Conservation (phyloP, 2,113 vertebrate genomes). For the Polyodon spathula region DNA sequence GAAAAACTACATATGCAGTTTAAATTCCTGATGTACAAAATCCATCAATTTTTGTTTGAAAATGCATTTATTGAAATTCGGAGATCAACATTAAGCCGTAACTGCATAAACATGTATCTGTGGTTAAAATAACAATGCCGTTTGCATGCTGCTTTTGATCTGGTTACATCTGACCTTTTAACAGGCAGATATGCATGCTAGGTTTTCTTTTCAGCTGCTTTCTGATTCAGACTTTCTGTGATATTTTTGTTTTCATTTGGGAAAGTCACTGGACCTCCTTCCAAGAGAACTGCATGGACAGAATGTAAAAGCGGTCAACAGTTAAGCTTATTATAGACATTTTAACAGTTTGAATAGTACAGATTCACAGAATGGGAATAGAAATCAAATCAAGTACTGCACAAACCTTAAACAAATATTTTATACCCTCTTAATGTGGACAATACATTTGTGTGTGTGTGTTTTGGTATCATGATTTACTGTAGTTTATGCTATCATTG, state of each 20-base stretch:
- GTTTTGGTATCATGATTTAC: no score
- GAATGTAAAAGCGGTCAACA: conserved; percentile 12
- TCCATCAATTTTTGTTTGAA: no score
- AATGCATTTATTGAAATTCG: no score
- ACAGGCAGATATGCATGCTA: not conserved
- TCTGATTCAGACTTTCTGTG: not conserved
- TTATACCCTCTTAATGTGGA: no score
- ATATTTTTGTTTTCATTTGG: not conserved
- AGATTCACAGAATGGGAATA: no score
- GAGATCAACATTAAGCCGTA: not conserved
- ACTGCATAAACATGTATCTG: not conserved
- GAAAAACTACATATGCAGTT: no score
- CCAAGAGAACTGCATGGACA: conserved; percentile 5
- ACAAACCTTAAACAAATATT: no score
- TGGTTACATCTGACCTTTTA: conserved; percentile 17
- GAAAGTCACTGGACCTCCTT: conserved; percentile 2
- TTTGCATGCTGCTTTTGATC: conserved; percentile 5
- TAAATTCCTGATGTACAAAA: no score
- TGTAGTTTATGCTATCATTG: no score
- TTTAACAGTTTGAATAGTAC: no score
- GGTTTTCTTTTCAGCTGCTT: conserved; percentile 4
- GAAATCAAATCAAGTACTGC: no score
- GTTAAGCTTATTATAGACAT: conserved; percentile 21
- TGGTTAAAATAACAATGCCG: not conserved
- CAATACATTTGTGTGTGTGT: no score